Base-by-base conservation (phyloP, 2,113 vertebrate species). In the Psittacula cyanocephala region DNA sequence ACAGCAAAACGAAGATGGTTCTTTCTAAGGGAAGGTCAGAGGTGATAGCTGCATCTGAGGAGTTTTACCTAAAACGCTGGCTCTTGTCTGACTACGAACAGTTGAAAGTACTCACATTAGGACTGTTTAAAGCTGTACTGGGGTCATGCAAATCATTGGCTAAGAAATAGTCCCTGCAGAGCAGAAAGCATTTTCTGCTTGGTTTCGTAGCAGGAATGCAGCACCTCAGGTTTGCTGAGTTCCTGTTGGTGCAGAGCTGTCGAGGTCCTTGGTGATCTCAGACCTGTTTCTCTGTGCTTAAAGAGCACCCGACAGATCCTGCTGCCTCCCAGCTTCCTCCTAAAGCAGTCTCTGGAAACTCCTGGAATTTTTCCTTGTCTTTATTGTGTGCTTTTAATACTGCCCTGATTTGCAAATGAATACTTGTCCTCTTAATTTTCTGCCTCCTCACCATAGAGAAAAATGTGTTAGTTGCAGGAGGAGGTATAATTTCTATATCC, bases 131-230 rank as follows among this genome's bases (percentile, higher is more conserved):
- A 90, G 49, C 50, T 64, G 8, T 53, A 41, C 35, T 1, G 5
- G 52, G 23, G 53, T 90, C 52, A 9, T 39, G 64, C 43, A 86
- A 35, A 67, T 69, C 4, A 55, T 7, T 93, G 72, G 27, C 80
- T 86, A 83, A 79, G 86, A 70, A 89, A 82, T 12, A 57, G 28
- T 47, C 43, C 86, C 33, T 88, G 85, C 47, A 72, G 70, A 92
- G 59, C 78, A 87, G 84, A 78, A 92, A 52, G 15, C 22, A 43
- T 95, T 94, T 95, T 88, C 85, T 94, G 81, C 89, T 88, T 90
- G 87, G 72, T 64, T 94, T 96, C 1, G 0, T 44, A 74, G 65
- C 41, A 94, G 83, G 82, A 96, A 97, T 96, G 95, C 20, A 2
- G 94, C 81, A 60, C 27, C 70, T 93, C 93, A 93, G 74, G 80